These are phyloP conservation scores for Spisula solida DNA, from an alignment of 2,888 invertebrate genomes.

Conservation along the genomic window DNA sequence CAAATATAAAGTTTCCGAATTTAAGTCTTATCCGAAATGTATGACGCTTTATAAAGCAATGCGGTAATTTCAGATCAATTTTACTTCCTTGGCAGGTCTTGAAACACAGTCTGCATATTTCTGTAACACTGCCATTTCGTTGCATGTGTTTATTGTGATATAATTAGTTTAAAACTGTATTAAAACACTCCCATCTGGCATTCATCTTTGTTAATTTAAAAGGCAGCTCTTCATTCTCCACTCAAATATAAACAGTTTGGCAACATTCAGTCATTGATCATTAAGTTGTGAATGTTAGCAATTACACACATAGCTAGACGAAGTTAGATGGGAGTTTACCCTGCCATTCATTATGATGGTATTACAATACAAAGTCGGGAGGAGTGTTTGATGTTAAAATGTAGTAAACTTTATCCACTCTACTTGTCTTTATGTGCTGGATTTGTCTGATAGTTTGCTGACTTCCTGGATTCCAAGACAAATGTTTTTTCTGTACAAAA, in stretches of 20 bases:
- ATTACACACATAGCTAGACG: constrained; percentile 1
- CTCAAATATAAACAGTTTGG: constrained; percentile 33
- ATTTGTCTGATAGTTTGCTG: background rate
- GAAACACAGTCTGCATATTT: constrained; percentile 8
- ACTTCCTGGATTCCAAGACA: background rate
- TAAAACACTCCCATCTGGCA: constrained; percentile 17
- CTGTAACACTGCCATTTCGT: background rate
- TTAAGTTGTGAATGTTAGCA: constrained; percentile 28
- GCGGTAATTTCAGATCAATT: background rate
- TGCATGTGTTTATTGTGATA: constrained; percentile 17
- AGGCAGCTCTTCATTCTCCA: constrained; percentile 18
- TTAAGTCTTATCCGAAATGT: background rate
- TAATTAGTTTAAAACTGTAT: background rate
- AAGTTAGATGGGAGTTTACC: background rate
- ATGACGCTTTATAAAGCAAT: background rate
- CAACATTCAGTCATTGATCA: constrained; percentile 24
- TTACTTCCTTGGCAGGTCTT: background rate
- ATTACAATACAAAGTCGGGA: background rate
- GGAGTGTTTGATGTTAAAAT: constrained; percentile 11
- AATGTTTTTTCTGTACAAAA: no score
- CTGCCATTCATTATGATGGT: constrained; percentile 1
- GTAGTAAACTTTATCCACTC: background rate
- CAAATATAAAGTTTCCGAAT: background rate
- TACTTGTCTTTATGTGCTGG: background rate
- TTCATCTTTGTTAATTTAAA: constrained; percentile 25